Evolutionary conservation across 23 tunicate genomes (phyloP).

Genomic region (Halocynthia aurantium): DNA sequence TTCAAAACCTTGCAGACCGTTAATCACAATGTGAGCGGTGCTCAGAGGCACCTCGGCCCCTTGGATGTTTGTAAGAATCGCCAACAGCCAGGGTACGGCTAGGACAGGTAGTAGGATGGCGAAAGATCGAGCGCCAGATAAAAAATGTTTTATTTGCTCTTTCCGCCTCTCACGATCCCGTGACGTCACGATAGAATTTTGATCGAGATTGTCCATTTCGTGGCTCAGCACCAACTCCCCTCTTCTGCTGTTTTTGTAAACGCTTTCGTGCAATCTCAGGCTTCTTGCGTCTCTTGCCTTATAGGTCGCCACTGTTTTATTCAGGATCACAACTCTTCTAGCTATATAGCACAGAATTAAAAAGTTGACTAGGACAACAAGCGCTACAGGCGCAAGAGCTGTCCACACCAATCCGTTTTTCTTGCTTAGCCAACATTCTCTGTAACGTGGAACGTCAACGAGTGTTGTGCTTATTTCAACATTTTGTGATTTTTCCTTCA

Average conservation of each 20-base stretch:
- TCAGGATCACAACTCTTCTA: constrained; percentile 2
- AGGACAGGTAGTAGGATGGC: constrained; percentile 15
- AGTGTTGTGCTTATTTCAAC: background rate
- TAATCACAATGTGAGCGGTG: constrained; percentile 7
- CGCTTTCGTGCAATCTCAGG: background rate
- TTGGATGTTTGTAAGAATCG: constrained; percentile 2
- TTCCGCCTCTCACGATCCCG: background rate
- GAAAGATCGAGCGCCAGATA: constrained; percentile 12
- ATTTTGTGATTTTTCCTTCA: background rate
- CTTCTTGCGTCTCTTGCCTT: constrained; percentile 8
- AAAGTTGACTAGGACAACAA: background rate
- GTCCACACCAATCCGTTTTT: constrained; percentile 17
- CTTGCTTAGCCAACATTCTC: constrained; percentile 14
- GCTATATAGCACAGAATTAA: constrained; percentile 9
- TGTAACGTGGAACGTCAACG: background rate
- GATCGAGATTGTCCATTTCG: no score
- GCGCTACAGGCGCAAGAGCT: constrained; percentile 9
- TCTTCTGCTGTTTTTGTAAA: background rate
- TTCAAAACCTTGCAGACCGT: constrained; percentile 20
- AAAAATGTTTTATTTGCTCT: background rate
- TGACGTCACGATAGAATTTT: no score
- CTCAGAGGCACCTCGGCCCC: constrained; percentile 5
- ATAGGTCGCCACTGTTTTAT: background rate
- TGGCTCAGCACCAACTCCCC: no score
- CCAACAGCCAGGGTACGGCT: constrained; percentile 17